A percentile compares a stretch with the other conserved stretches of the same genome.
Conservation (phyloP, 2,888 invertebrate species). For the Watsonalla cultraria region DNA sequence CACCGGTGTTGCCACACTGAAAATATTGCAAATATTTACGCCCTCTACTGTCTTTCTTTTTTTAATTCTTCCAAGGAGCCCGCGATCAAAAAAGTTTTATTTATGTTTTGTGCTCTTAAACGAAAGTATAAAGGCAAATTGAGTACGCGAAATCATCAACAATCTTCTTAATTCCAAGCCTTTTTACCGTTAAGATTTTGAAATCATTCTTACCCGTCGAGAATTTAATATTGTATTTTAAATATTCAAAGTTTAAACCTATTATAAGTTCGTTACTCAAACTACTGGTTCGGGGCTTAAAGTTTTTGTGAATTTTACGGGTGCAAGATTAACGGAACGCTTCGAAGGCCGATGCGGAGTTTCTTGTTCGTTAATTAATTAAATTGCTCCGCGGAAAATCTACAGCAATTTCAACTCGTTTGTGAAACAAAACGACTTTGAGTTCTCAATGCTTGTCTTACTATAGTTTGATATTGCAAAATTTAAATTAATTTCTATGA, state of each 20-base stretch:
- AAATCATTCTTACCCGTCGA: too few species aligned
- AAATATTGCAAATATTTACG: slow-evolving; percentile 58
- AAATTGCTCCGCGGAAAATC: slow-evolving; percentile 35
- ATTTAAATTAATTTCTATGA: background rate
- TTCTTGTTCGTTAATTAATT: slow-evolving; percentile 57
- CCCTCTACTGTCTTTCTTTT: slow-evolving; percentile 21
- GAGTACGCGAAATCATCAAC: slow-evolving; percentile 24
- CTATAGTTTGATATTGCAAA: background rate
- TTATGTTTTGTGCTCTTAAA: background rate
- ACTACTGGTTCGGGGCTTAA: slow-evolving; percentile 50
- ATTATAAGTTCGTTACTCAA: slow-evolving; percentile 57
- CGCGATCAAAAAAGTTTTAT: background rate
- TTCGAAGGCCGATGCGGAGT: slow-evolving; percentile 40
- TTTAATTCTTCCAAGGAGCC: background rate
- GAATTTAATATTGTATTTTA: slow-evolving; percentile 19
- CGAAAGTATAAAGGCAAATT: slow-evolving; percentile 22
- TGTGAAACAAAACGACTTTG: slow-evolving; percentile 11
- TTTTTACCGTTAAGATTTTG: too few species aligned
- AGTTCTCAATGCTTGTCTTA: background rate
- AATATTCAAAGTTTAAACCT: slow-evolving; percentile 61
- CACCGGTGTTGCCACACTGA: slow-evolving; percentile 46
- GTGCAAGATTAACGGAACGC: slow-evolving; percentile 50
- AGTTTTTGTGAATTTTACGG: slow-evolving; percentile 70
- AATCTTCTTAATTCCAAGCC: too few species aligned
- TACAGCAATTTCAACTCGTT: slow-evolving; percentile 18